Conservation (phyloP, 2,113 vertebrate genomes). For the Choloepus hoffmanni region DNA sequence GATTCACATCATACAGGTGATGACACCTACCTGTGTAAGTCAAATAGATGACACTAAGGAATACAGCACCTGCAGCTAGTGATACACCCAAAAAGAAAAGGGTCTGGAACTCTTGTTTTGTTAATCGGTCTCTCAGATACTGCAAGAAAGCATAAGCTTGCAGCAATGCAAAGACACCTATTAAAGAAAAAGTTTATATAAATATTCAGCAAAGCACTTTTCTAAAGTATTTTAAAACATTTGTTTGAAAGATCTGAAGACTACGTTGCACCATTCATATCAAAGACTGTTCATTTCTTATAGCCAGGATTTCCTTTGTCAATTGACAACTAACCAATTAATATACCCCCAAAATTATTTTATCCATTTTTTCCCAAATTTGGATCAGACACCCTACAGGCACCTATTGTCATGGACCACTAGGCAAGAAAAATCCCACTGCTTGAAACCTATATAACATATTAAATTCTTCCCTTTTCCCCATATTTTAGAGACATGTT, state of each 20-base stretch:
- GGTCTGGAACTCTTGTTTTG: conserved; percentile 97
- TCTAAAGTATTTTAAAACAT: background rate
- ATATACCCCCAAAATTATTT: background rate
- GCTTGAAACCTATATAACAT: background rate
- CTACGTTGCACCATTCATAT: background rate
- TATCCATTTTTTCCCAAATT: background rate
- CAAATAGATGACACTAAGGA: conserved; percentile 97
- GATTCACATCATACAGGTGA: background rate
- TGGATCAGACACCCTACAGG: background rate
- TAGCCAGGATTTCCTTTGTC: conserved; percentile 9
- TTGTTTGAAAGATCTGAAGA: conserved; percentile 6
- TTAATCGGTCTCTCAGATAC: conserved; percentile 95
- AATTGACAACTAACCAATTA: conserved; percentile 27
- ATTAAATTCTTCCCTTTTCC: background rate
- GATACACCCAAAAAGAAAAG: conserved; percentile 97
- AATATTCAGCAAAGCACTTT: conserved; percentile 30
- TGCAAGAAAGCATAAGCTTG: conserved; percentile 97
- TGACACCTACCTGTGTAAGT: conserved; percentile 94
- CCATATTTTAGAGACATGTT: conserved; percentile 11
- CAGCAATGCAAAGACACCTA: conserved; percentile 97
- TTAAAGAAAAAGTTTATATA: conserved; percentile 63
- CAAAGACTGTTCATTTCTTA: background rate
- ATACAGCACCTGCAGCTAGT: conserved; percentile 93
- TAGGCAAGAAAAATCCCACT: background rate
- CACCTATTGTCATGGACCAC: background rate